A percentile compares a stretch with the other conserved stretches of the same genome.
Evolutionary conservation across 2,797 vertebrate species (phyloP).

Genomic region (Coracias cyanogaster): DNA sequence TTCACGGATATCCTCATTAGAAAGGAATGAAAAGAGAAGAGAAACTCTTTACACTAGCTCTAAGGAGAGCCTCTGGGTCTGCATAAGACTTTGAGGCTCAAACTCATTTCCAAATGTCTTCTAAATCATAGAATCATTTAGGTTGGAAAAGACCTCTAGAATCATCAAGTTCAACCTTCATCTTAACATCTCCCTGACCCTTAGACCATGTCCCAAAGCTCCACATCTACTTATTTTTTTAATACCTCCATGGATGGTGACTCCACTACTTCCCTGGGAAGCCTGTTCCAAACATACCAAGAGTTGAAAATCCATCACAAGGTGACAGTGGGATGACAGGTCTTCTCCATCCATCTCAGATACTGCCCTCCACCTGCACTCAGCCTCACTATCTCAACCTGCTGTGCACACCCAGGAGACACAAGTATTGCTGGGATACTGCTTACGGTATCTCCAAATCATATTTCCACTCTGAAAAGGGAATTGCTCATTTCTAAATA

Average conservation of each 20-base stretch:
- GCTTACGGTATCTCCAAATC: background rate
- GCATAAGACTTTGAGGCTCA: background rate
- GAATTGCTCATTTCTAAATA: background rate
- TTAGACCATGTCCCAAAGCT: too few relatives aligned
- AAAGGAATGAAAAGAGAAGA: background rate
- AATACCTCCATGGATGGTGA: too few relatives aligned
- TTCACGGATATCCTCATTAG: background rate
- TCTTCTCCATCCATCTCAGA: background rate
- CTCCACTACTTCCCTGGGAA: too few relatives aligned
- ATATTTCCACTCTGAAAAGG: background rate
- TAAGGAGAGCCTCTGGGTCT: background rate
- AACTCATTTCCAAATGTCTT: background rate
- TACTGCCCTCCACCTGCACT: background rate
- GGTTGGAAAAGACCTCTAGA: too few relatives aligned
- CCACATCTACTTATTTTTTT: too few relatives aligned
- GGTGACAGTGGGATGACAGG: accelerated
- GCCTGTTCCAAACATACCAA: background rate
- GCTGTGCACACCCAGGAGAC: background rate
- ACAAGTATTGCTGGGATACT: background rate
- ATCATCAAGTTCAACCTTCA: too few relatives aligned
- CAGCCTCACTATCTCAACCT: background rate
- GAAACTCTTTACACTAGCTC: background rate
- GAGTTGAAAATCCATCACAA: background rate
- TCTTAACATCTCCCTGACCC: too few relatives aligned
- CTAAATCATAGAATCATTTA: background rate